These are phyloP conservation scores for Cuculus canorus DNA, from an alignment of 2,797 vertebrate genomes.

Conservation along the genomic window DNA sequence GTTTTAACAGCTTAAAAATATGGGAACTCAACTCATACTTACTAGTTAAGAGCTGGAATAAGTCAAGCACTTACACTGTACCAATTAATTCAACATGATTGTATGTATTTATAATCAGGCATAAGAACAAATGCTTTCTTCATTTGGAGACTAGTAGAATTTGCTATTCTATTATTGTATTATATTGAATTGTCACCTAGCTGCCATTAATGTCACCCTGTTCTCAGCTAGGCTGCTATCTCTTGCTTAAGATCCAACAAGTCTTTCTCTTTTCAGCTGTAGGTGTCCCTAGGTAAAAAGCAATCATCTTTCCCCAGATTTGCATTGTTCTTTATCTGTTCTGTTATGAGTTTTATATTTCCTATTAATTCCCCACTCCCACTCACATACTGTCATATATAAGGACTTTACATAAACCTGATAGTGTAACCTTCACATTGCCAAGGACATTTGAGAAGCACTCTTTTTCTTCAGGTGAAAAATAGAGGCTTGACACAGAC, in stretches of 20 bases:
- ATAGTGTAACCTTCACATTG: neutral
- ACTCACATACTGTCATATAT: neutral
- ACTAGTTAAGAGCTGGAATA: neutral
- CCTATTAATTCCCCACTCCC: neutral
- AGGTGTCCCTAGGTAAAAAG: neutral
- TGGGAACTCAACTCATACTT: neutral
- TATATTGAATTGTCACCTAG: neutral
- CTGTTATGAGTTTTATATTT: neutral
- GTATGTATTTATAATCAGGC: neutral
- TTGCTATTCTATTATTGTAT: neutral
- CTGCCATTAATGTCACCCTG: neutral
- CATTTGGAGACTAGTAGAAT: neutral
- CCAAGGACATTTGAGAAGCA: neutral
- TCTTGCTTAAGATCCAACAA: neutral
- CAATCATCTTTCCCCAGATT: neutral
- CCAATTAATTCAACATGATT: constrained; percentile 3
- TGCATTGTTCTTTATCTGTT: neutral
- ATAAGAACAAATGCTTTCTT: constrained; percentile 12
- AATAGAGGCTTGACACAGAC: neutral
- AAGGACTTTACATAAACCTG: neutral
- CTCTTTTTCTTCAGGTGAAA: neutral
- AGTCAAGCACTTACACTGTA: neutral
- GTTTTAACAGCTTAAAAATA: constrained; percentile 20
- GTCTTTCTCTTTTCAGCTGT: neutral
- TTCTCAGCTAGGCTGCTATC: neutral